Evolutionary conservation across 2,113 vertebrate species (phyloP), one percentile per base, ranked within the genome.

Genomic region (Otocyon megalotis): DNA sequence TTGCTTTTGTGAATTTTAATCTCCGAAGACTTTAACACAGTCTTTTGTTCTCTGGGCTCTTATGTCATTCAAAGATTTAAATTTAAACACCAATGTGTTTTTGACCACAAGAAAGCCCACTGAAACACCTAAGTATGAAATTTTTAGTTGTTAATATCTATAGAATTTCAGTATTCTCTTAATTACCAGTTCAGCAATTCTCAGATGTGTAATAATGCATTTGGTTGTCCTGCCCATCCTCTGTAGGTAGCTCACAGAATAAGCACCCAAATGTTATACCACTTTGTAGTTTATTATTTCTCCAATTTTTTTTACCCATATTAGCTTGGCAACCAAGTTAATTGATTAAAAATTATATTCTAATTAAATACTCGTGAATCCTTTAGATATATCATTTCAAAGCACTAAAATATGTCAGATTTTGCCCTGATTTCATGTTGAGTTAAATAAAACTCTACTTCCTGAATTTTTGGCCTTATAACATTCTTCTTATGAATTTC

Each of bases 141-240:
- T 77, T 98, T 94, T 92, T 92, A 69, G 77, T 95, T 97, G 63
- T 86, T 89, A 94, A 22, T 96, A 80, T 76, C 72, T 96, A 54
- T 65, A 90, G 54, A 81, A 90, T 30, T 92, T 22, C 88, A 83
- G 97, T 97, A 94, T 96, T 97, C 96, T 97, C 98, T 98, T 99
- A 99, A 99, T 99, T 98, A 98, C 88, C 85, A 76, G 88, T 98
- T 98, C 93, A 96, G 79, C 95, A 98, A 60, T 98, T 89, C 97
- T 96, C 93, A 95, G 90, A 62, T 96, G 62, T 90, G 88, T 93
- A 97, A 91, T 98, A 87, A 8, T 98, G 89, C 96, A 97, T 97
- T 97, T 98, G 96, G 98, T 95, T 98, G 95, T 97, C 98, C 95
- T 98, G 63, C 8, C 35, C 98, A 97, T 97, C 98, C 97, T 98